Evolutionary conservation across 2,113 vertebrate genomes (phyloP), one percentile per base, ranked within the genome.

Genomic region (Willisornis vidua): DNA sequence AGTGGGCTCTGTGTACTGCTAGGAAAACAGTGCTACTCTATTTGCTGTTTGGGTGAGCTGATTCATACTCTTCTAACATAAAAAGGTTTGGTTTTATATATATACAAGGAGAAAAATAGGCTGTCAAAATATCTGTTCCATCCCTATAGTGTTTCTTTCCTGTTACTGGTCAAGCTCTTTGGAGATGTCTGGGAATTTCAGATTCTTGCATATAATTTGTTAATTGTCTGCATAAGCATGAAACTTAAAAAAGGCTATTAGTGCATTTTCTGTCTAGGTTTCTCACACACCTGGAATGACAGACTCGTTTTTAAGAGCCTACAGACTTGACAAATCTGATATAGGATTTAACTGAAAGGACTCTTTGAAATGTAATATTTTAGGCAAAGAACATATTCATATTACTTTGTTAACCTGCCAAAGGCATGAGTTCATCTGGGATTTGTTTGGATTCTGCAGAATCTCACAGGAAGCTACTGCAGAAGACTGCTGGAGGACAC

Each of bases 361-460:
- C 51, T 46, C 23, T 92, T 94, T 92, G 68, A 96, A 82, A 48
- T 68, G 14, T 48, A 92, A 61, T 45, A 72, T 83, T 95, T 87
- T 74, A 68, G 57, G 28, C 46, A 70, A 62, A 67, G 62, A 95
- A 79, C 39, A 54, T 59, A 86, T 93, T 88, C 72, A 14, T 70
- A 81, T 80, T 94, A 78, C n/a, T 95, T 87, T 80, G 20, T 49
- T 85, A 92, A 70, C 62, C 68, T 87, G 58, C 74, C 71, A 85
- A 91, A 85, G 54, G 52, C 77, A 85, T 72, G 57, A 90, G n/a
- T 92, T 90, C 29, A 28, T 83, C 55, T 79, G 43, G 10, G 22
- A 74, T 92, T 83, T 92, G 48, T 92, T 81, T 84, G 89, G 39
- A 90, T 89, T 94, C 88, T 93, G 76, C 59, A 84, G 72, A 87